Evolutionary conservation across 2,888 invertebrate genomes (phyloP).

Genomic region (Gymnosoma rotundatum): DNA sequence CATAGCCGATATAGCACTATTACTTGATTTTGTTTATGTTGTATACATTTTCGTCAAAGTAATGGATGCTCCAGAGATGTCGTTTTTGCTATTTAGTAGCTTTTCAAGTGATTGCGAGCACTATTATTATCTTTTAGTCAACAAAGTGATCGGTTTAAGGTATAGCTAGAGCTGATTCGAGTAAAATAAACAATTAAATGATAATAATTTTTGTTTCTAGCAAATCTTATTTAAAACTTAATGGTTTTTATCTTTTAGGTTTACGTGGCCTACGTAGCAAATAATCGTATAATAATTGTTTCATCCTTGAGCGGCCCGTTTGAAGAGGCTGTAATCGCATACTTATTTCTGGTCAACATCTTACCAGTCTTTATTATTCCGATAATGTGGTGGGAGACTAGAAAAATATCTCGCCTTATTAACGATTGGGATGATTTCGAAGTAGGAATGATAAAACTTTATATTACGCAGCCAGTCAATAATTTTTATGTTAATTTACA

Average conservation of each 20-base stretch:
- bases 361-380: conserved; percentile 86
- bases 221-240: background rate
- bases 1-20: too few relatives aligned
- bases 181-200: too few relatives aligned
- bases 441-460: conserved; percentile 78
- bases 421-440: conserved; percentile 88
- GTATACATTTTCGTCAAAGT: too few relatives aligned
- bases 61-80: too few relatives aligned
- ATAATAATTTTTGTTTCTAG: too few relatives aligned
- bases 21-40: too few relatives aligned
- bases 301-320: conserved; percentile 86
- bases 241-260: conserved; percentile 72
- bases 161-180: too few relatives aligned
- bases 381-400: conserved; percentile 87
- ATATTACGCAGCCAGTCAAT: background rate
- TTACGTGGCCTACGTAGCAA: conserved; percentile 85
- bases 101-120: too few relatives aligned
- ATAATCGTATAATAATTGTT: conserved; percentile 85
- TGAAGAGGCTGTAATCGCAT: conserved; percentile 89
- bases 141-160: too few relatives aligned
- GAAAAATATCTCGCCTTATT: conserved; percentile 84
- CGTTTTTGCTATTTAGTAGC: too few relatives aligned
- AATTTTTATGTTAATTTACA: background rate
- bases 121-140: too few relatives aligned
- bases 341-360: conserved; percentile 88